phyloP scores from a whole-genome alignment of 2,797 vertebrate genomes.

The Silurus lanzhouensis region DNA sequence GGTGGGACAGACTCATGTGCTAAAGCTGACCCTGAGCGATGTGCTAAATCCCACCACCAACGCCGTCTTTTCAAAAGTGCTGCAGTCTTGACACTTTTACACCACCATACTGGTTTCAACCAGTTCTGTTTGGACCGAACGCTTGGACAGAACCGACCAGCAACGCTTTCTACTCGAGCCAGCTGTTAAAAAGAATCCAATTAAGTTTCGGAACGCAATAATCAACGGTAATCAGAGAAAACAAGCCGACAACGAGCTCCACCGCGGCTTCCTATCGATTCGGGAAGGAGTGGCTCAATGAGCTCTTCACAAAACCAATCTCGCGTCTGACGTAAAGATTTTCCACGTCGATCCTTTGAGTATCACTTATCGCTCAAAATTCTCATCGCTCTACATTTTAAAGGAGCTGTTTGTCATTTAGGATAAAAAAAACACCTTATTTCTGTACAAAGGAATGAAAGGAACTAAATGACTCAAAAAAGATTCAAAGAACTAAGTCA shows the following conservation, averaged over 20 bases:
- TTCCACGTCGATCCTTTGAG: background rate
- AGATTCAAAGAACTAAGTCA: too few species aligned
- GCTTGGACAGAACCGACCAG: too few species aligned
- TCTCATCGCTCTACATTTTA: background rate
- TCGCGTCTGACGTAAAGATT: background rate
- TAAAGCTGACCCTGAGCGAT: background rate
- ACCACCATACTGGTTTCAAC: background rate
- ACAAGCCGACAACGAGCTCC: background rate
- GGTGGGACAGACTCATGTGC: background rate
- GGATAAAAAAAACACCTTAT: background rate
- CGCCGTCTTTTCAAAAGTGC: background rate
- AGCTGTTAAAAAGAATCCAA: background rate
- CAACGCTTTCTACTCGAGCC: background rate
- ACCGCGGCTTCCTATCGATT: background rate
- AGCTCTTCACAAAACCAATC: background rate
- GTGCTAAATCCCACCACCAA: background rate
- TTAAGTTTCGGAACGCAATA: background rate
- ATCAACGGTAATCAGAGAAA: conserved; percentile 12
- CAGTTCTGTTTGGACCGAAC: background rate
- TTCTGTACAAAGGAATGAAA: too few species aligned
- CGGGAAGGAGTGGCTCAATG: background rate
- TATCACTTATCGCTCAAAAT: background rate
- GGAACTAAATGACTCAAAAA: too few species aligned
- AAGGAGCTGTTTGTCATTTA: background rate
- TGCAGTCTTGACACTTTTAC: background rate